Percentiles rank a stretch among this genome's conserved stretches.
Conservation (phyloP, 2,888 invertebrate species). For the Uropetala carovei region DNA sequence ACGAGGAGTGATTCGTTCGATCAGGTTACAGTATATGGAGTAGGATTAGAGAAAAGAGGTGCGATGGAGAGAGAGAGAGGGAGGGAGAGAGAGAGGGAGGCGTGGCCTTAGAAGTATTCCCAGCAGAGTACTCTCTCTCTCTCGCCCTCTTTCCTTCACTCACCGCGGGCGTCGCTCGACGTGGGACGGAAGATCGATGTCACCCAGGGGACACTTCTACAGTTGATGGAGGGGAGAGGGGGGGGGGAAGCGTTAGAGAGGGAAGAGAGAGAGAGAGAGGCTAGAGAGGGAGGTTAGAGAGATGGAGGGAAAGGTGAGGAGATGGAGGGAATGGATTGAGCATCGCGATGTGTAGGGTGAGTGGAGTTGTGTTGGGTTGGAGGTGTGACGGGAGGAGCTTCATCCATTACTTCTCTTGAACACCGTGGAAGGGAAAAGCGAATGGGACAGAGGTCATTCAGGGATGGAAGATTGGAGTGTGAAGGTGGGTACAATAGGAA, state of each 20-base stretch:
- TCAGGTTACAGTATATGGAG: too few relatives aligned
- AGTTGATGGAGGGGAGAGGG: background rate
- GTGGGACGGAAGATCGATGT: slow-evolving; percentile 52
- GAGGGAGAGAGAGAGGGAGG: too few relatives aligned
- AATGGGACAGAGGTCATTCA: too few relatives aligned
- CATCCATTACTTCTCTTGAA: background rate
- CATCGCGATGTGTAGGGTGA: background rate
- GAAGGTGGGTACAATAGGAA: too few relatives aligned
- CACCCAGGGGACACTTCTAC: slow-evolving; percentile 44
- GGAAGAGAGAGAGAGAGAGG: background rate
- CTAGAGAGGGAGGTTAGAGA: background rate
- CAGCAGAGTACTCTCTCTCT: background rate
- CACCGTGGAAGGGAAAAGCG: background rate
- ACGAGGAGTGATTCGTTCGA: too few relatives aligned
- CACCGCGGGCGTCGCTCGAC: slow-evolving; percentile 13
- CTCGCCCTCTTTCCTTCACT: background rate
- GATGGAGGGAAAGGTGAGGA: too few relatives aligned
- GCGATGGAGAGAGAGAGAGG: background rate
- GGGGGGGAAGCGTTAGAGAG: background rate
- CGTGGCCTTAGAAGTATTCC: too few relatives aligned
- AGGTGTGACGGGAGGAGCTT: background rate
- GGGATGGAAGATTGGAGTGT: too few relatives aligned
- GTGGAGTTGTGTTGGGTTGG: background rate
- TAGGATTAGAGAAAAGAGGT: background rate
- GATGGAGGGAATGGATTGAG: background rate